phyloP scores from a whole-genome alignment of 2,797 vertebrate genomes.

The Malurus leucopterus region DNA sequence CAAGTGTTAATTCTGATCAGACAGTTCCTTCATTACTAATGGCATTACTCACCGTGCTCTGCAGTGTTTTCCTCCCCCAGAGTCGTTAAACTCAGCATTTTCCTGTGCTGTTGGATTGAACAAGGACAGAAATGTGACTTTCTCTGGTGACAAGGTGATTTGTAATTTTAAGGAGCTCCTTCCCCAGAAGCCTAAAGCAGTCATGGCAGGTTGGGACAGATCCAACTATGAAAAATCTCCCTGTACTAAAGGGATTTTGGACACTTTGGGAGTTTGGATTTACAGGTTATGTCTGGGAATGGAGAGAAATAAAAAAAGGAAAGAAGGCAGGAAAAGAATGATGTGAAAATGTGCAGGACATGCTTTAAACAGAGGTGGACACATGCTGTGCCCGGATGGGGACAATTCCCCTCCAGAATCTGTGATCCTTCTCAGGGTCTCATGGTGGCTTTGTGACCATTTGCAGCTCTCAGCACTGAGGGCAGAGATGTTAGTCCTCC shows the following conservation, averaged over 20 bases:
- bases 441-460: fast-evolving
- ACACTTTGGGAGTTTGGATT: neutral
- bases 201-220: neutral
- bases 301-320: neutral
- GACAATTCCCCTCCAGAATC: neutral
- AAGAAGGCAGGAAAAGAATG: neutral
- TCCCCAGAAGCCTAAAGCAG: neutral
- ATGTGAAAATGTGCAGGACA: neutral
- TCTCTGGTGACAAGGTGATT: neutral
- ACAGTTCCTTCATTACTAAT: neutral
- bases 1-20: conserved; percentile 24
- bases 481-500: neutral
- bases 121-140: neutral
- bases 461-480: fast-evolving
- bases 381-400: neutral
- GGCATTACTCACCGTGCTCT: neutral
- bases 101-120: neutral
- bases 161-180: neutral
- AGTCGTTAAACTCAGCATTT: neutral
- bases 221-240: neutral
- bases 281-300: neutral
- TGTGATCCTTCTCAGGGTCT: neutral
- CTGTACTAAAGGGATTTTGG: neutral
- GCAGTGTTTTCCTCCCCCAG: neutral
- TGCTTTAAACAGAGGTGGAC: neutral